phyloP scores from a whole-genome alignment of 2,113 vertebrate species.

The Diglossa brunneiventris region DNA sequence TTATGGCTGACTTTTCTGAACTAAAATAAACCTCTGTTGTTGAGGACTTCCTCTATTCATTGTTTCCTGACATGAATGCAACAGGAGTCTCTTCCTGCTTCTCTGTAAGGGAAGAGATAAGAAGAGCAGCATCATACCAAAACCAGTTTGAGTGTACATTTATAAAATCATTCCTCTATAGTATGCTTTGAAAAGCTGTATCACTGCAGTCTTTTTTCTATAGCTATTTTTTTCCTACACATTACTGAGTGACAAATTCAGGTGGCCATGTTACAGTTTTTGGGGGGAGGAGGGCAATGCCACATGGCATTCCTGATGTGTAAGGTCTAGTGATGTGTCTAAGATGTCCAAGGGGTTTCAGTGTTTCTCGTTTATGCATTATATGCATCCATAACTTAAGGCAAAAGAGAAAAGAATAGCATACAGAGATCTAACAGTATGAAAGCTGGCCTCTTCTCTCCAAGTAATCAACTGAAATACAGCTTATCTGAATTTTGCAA shows the following conservation, averaged over 20 bases:
- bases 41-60: background rate
- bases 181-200: background rate
- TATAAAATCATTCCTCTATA: background rate
- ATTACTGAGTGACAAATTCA: background rate
- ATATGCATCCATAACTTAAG: background rate
- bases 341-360: background rate
- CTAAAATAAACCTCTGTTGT: conserved; percentile 1
- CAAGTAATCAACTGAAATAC: background rate
- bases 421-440: background rate
- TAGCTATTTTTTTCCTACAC: background rate
- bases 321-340: background rate
- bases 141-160: background rate
- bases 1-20: background rate
- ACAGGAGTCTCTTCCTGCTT: background rate
- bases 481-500: background rate
- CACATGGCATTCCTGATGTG: background rate
- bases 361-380: background rate
- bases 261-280: background rate
- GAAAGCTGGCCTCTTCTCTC: background rate
- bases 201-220: background rate
- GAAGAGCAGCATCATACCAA: background rate
- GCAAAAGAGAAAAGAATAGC: background rate
- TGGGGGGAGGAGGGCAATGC: background rate
- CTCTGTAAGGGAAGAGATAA: background rate
- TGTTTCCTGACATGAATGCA: background rate